Evolutionary conservation across 2,113 vertebrate genomes (phyloP).

Genomic region (Ptyas mucosa): DNA sequence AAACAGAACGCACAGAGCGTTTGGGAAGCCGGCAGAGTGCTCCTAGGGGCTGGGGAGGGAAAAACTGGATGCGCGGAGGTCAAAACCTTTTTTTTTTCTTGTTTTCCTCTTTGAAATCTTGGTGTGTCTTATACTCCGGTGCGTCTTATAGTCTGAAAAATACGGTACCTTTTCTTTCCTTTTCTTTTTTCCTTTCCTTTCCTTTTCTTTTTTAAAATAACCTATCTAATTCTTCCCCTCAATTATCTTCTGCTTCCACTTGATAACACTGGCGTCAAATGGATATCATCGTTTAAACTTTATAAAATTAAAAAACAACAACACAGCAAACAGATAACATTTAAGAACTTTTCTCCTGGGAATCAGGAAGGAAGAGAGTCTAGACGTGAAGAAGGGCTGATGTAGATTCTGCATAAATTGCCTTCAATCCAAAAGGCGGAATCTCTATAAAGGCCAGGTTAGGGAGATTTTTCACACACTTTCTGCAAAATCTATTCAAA

Average conservation of each 20-base stretch:
- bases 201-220: neutral
- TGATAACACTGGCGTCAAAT: neutral
- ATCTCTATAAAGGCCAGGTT: neutral
- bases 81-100: too few relatives aligned
- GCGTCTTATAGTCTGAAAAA: too few relatives aligned
- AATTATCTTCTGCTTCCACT: neutral
- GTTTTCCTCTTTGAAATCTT: too few relatives aligned
- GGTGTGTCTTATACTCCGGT: too few relatives aligned
- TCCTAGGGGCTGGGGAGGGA: too few relatives aligned
- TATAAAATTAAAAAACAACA: neutral
- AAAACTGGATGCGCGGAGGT: too few relatives aligned
- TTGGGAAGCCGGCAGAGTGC: too few relatives aligned
- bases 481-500: neutral
- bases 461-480: neutral
- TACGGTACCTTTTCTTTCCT: neutral
- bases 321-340: neutral
- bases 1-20: too few relatives aligned
- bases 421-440: neutral
- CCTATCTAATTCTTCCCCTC: neutral
- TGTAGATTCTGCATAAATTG: neutral
- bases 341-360: neutral
- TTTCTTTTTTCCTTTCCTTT: neutral
- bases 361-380: neutral
- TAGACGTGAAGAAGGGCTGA: neutral
- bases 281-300: neutral